phyloP scores from a whole-genome alignment of 2,888 invertebrate species.

The Eristalis pertinax region DNA sequence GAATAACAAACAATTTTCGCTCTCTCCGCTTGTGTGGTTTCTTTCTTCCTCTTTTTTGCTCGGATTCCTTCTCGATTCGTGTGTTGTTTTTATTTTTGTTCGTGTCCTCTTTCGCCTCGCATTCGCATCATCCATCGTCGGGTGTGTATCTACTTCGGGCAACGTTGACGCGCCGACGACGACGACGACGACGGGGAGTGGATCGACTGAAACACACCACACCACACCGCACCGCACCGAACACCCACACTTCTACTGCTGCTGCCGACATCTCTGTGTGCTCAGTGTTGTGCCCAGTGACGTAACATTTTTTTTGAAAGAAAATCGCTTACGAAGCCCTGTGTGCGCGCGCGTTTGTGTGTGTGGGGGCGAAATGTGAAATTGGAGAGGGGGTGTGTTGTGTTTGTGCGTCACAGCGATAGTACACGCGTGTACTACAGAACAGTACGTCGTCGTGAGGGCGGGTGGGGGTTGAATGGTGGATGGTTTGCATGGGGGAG shows the following conservation, averaged over 20 bases:
- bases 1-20: conserved; percentile 70
- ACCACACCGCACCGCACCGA: no score
- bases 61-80: neutral
- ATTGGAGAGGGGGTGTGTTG: conserved; percentile 51
- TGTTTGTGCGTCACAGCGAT: conserved; percentile 63
- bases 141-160: neutral
- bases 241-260: neutral
- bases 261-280: neutral
- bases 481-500: neutral
- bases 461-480: neutral
- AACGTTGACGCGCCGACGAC: neutral
- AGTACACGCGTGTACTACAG: conserved; percentile 62
- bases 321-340: conserved; percentile 63
- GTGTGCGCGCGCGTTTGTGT: conserved; percentile 3
- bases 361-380: conserved; percentile 16
- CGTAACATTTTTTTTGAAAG: conserved; percentile 56
- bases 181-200: conserved; percentile 30
- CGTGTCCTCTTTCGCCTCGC: conserved; percentile 43
- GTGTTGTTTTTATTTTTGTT: conserved; percentile 70
- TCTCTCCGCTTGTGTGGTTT: conserved; percentile 40
- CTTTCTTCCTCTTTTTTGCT: neutral
- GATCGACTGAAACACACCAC: conserved; percentile 40
- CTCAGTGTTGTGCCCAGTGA: conserved; percentile 52
- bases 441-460: neutral
- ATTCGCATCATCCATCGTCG: conserved; percentile 56